phyloP scores from a whole-genome alignment of 1,140 invertebrate genomes.

The Forficula auricularia region DNA sequence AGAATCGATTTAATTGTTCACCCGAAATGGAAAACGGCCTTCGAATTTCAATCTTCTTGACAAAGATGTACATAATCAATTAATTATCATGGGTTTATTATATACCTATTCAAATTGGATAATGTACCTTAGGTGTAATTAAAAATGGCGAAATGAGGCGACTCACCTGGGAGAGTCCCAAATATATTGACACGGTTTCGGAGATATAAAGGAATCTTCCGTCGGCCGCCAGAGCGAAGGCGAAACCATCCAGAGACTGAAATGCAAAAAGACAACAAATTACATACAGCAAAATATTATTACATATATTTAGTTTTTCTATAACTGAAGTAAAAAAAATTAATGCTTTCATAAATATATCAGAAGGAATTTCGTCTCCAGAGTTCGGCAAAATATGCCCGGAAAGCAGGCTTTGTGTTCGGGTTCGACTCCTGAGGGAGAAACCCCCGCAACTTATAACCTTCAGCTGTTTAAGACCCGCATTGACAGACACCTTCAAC shows the following conservation, averaged over 20 bases:
- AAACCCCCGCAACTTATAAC: too few species aligned
- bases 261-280: conserved; percentile 24
- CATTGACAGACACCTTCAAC: too few species aligned
- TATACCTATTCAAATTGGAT: too few species aligned
- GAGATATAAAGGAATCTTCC: conserved; percentile 96
- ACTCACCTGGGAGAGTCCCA: conserved; percentile 91
- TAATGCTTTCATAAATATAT: conserved; percentile 1
- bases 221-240: conserved; percentile 81
- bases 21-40: too few species aligned
- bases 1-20: too few species aligned
- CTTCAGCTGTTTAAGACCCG: too few species aligned
- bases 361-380: too few species aligned
- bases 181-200: conserved; percentile 95
- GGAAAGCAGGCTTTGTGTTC: too few species aligned
- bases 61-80: conserved; percentile 1
- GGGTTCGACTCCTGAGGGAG: too few species aligned
- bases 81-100: too few species aligned
- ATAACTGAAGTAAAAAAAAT: background rate
- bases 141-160: background rate
- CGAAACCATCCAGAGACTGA: conserved; percentile 91
- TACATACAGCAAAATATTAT: background rate
- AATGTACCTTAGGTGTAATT: background rate
- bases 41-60: conserved; percentile 1
- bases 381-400: too few species aligned
- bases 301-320: background rate